These are phyloP conservation scores for Sthenelais limicola DNA, from an alignment of 2,888 invertebrate species.

Conservation along the genomic window DNA sequence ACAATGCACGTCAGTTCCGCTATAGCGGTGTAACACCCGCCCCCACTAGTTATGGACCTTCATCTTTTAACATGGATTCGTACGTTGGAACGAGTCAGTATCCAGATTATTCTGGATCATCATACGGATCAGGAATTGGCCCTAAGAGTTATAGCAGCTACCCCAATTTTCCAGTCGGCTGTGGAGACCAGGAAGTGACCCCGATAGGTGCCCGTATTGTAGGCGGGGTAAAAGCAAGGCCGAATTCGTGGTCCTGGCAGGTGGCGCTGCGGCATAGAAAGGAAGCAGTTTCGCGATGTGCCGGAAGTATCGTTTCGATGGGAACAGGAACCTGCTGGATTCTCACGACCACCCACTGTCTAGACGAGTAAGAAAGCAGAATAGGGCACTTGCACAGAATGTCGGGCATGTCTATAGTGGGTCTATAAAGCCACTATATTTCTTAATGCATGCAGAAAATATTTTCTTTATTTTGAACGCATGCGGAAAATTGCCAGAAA, in stretches of 20 bases:
- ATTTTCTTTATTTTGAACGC: too few species aligned
- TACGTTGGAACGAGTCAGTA: too few species aligned
- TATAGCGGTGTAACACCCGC: neutral
- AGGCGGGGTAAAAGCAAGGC: constrained; percentile 51
- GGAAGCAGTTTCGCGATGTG: constrained; percentile 50
- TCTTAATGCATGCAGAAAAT: too few species aligned
- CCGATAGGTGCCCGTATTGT: constrained; percentile 50
- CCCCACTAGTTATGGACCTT: neutral
- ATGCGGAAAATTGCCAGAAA: too few species aligned
- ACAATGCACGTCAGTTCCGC: neutral
- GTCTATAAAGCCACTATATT: too few species aligned
- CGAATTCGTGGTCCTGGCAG: constrained; percentile 54
- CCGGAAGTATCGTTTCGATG: constrained; percentile 49
- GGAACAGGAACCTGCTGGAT: constrained; percentile 47
- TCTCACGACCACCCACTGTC: constrained; percentile 54
- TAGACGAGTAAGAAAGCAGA: constrained; percentile 54
- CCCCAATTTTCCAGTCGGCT: constrained; percentile 40
- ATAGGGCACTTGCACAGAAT: too few species aligned
- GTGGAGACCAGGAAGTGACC: constrained; percentile 49
- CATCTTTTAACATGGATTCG: too few species aligned
- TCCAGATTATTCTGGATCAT: too few species aligned
- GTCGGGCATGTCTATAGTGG: too few species aligned
- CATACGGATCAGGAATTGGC: neutral
- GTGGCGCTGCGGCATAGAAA: constrained; percentile 51
- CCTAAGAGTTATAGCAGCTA: neutral